Conservation (phyloP, 2,888 invertebrate genomes). For the Eupithecia centaureata region DNA sequence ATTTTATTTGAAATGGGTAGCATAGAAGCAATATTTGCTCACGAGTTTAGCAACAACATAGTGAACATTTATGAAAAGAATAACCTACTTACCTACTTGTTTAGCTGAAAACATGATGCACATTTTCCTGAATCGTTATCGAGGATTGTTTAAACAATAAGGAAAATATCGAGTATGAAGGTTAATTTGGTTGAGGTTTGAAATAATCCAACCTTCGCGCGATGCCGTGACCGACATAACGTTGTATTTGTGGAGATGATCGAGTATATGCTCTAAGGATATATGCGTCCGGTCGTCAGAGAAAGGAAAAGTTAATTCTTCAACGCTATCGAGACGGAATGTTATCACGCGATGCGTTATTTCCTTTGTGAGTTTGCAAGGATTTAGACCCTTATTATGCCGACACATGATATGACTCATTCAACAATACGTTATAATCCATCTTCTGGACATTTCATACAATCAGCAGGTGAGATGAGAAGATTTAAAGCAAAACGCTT, state of each 20-base stretch:
- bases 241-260: constrained; percentile 69
- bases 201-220: constrained; percentile 60
- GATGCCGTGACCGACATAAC: constrained; percentile 75
- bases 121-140: constrained; percentile 3
- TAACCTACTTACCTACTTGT: background rate
- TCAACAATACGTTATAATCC: background rate
- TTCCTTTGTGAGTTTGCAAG: background rate
- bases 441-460: background rate
- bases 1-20: too few relatives aligned
- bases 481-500: background rate
- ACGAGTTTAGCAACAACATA: background rate
- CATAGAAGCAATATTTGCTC: background rate
- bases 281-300: constrained; percentile 11
- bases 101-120: constrained; percentile 5
- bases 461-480: background rate
- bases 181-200: constrained; percentile 46
- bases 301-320: constrained; percentile 7
- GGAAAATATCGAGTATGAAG: constrained; percentile 51
- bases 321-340: background rate
- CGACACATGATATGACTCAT: background rate
- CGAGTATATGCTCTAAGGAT: constrained; percentile 45
- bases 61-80: background rate
- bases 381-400: background rate
- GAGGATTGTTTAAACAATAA: constrained; percentile 31
- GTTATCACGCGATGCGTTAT: background rate